Percentiles rank a stretch among this genome's conserved stretches.
phyloP scores from a whole-genome alignment of 2,113 vertebrate genomes.

The Protobothrops mucrosquamatus region DNA sequence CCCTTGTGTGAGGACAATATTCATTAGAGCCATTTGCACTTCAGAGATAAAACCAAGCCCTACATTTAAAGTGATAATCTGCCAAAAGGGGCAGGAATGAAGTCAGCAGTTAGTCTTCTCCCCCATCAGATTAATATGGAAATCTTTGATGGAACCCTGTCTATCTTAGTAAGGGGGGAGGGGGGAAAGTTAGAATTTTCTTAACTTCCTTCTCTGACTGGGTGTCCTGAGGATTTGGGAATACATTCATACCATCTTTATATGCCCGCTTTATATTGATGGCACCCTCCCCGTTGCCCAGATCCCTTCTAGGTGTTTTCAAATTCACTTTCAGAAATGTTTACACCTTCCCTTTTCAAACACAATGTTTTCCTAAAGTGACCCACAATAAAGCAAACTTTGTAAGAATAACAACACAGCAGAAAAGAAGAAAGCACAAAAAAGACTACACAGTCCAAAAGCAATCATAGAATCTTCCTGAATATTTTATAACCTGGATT shows the following conservation, averaged over 20 bases:
- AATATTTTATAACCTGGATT: not conserved
- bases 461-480: not conserved
- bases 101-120: not conserved
- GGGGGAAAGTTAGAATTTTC: not conserved
- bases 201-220: not conserved
- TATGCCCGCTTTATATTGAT: not conserved
- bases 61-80: not conserved
- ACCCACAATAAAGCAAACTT: not conserved
- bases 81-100: not conserved
- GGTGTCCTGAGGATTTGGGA: not conserved
- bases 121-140: not conserved
- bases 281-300: not conserved
- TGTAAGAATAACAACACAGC: not conserved
- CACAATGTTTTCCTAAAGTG: not conserved
- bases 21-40: conserved; percentile 10
- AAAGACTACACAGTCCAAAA: not conserved
- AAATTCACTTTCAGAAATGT: not conserved
- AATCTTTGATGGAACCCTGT: not conserved
- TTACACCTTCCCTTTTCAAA: not conserved
- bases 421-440: not conserved
- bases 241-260: not conserved
- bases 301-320: not conserved
- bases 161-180: not conserved
- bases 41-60: not conserved
- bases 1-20: conserved; percentile 10